A percentile compares a stretch with the other conserved stretches of the same genome.
phyloP scores from a whole-genome alignment of 2,888 invertebrate genomes.

The Mechanitis messenoides region DNA sequence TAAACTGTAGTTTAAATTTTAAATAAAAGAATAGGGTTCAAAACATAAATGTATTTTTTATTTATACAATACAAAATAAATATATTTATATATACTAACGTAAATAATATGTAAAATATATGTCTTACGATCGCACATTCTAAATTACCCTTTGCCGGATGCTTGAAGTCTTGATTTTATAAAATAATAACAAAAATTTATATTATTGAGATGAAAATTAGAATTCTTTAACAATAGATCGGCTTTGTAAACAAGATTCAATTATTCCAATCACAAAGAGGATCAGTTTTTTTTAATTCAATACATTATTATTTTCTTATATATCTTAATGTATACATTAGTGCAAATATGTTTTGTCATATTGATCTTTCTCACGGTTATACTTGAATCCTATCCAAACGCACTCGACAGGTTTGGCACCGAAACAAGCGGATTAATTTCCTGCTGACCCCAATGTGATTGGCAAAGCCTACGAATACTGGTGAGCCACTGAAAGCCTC shows the following conservation, averaged over 20 bases:
- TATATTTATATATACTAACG: too few relatives aligned
- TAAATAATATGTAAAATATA: too few relatives aligned
- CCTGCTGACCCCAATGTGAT: constrained; percentile 35
- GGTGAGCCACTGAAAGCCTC: constrained; percentile 26
- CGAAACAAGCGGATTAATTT: constrained; percentile 39
- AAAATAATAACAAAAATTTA: too few relatives aligned
- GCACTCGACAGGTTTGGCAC: constrained; percentile 38
- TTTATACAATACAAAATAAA: too few relatives aligned
- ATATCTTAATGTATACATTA: constrained; percentile 7
- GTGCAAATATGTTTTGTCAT: constrained; percentile 7
- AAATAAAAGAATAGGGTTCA: too few relatives aligned
- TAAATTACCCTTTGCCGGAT: too few relatives aligned
- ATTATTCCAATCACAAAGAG: constrained; percentile 19
- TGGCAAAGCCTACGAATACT: constrained; percentile 28
- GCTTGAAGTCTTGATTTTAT: too few relatives aligned
- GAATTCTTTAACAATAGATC: neutral
- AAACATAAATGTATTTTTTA: too few relatives aligned
- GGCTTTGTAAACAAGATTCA: constrained; percentile 23
- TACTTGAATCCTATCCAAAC: constrained; percentile 39
- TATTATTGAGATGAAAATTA: too few relatives aligned
- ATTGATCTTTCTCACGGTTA: constrained; percentile 22
- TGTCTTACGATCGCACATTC: too few relatives aligned
- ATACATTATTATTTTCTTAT: constrained; percentile 5
- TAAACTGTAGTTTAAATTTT: neutral
- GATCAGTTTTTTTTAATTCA: neutral